These are phyloP conservation scores for Dasysyrphus tricinctus DNA, from an alignment of 2,888 invertebrate species.

Conservation along the genomic window DNA sequence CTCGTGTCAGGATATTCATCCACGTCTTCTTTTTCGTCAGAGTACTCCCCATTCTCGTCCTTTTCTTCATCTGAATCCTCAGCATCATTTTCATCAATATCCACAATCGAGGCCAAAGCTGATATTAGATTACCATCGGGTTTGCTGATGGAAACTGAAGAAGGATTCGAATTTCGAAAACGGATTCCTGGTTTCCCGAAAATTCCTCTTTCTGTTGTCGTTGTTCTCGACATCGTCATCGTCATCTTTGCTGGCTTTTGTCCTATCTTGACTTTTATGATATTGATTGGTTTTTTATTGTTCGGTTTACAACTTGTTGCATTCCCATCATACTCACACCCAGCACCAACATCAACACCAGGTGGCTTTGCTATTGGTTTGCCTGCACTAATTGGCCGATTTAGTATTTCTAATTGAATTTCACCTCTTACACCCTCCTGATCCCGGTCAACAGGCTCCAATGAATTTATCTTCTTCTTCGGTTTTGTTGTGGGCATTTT, in stretches of 20 bases:
- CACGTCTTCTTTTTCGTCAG: slow-evolving; percentile 23
- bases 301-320: slow-evolving; percentile 50
- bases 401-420: slow-evolving; percentile 57
- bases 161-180: slow-evolving; percentile 15
- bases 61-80: slow-evolving; percentile 6
- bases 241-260: slow-evolving; percentile 22
- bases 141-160: slow-evolving; percentile 27
- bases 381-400: slow-evolving; percentile 59
- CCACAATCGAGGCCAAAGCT: slow-evolving; percentile 43
- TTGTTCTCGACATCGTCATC: not conserved
- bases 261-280: slow-evolving; percentile 36
- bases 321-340: not conserved
- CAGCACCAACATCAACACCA: not conserved
- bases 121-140: slow-evolving; percentile 61
- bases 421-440: slow-evolving; percentile 40
- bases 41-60: slow-evolving; percentile 12
- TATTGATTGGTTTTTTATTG: slow-evolving; percentile 60
- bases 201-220: not conserved
- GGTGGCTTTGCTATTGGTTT: slow-evolving; percentile 39
- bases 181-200: slow-evolving; percentile 35
- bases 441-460: slow-evolving; percentile 32
- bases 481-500: slow-evolving; percentile 35
- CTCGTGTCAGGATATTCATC: slow-evolving; percentile 4
- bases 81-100: slow-evolving; percentile 9
- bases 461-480: slow-evolving; percentile 30